These are phyloP conservation scores for Alexandromys fortis DNA, from an alignment of 2,113 vertebrate species.

Conservation along the genomic window DNA sequence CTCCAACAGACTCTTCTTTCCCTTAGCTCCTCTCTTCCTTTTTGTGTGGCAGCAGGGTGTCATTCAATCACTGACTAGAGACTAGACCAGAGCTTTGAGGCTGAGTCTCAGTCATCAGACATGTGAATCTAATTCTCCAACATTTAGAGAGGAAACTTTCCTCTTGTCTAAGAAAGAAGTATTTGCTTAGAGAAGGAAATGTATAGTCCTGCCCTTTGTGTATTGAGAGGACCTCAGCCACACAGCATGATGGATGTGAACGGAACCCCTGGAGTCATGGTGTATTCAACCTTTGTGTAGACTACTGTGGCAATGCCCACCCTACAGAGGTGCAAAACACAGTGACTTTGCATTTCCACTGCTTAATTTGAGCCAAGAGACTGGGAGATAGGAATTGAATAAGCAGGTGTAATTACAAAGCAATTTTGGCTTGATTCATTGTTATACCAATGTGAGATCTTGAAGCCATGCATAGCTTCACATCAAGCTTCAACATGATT, in stretches of 20 bases:
- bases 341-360: background rate
- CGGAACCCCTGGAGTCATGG: background rate
- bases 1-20: background rate
- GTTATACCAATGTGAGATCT: background rate
- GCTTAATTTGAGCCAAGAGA: background rate
- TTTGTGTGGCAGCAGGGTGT: background rate
- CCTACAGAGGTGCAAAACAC: background rate
- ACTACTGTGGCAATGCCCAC: background rate
- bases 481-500: background rate
- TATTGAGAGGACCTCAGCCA: background rate
- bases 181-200: background rate
- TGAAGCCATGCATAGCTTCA: background rate
- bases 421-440: background rate
- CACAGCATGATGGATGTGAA: background rate
- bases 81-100: background rate
- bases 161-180: background rate
- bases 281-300: background rate
- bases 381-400: background rate
- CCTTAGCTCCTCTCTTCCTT: background rate
- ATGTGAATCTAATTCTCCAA: background rate
- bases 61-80: background rate
- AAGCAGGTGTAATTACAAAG: background rate
- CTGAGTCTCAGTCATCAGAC: background rate
- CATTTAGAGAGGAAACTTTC: background rate
- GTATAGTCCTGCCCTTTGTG: background rate